These are phyloP conservation scores for Nomada fabriciana DNA, from an alignment of 2,888 invertebrate genomes.

Conservation along the genomic window DNA sequence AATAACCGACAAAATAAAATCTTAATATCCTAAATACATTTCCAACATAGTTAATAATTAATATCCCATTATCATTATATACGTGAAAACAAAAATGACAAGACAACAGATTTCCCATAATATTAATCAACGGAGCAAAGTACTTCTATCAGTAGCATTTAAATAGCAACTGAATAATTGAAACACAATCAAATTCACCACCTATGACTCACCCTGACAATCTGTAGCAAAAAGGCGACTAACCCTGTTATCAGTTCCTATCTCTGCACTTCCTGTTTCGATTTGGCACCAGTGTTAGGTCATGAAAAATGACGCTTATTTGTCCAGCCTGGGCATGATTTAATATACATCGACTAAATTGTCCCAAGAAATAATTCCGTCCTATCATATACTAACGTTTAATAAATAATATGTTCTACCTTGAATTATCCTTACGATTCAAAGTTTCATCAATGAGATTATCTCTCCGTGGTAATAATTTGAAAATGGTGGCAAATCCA, in stretches of 20 bases:
- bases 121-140: not conserved
- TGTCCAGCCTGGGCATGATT: no score
- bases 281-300: not conserved
- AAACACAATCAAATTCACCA: not conserved
- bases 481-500: constrained; percentile 14
- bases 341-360: no score
- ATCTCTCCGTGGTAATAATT: not conserved
- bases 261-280: constrained; percentile 12
- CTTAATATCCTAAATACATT: no score
- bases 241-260: constrained; percentile 9
- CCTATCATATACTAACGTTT: no score
- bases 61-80: no score
- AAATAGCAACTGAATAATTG: not conserved
- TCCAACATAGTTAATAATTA: no score
- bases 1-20: no score
- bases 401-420: no score
- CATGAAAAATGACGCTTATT: not conserved
- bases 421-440: no score
- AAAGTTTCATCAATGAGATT: not conserved
- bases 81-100: no score
- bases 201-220: not conserved
- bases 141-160: not conserved
- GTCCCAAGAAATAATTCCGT: no score
- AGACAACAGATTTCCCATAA: not conserved
- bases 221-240: not conserved